Conservation (phyloP, 2,113 vertebrate genomes). For the Lepidothrix coronata region DNA sequence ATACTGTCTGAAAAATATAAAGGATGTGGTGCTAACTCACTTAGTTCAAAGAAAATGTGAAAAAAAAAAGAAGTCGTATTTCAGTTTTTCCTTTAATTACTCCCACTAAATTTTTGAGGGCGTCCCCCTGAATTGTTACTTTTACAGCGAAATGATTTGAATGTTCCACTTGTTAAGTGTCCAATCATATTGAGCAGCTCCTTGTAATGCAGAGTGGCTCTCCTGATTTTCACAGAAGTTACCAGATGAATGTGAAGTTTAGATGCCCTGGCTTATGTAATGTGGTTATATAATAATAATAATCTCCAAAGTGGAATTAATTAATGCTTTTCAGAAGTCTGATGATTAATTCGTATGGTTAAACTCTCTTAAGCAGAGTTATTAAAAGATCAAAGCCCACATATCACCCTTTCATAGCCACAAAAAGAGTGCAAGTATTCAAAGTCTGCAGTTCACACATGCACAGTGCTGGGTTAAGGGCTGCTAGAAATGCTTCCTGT, state of each 20-base stretch:
- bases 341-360: not conserved
- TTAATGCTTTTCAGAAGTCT: not conserved
- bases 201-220: not conserved
- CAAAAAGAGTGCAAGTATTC: not conserved
- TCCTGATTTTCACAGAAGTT: not conserved
- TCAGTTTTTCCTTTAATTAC: slow-evolving; percentile 71
- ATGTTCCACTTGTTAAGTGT: not conserved
- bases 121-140: not conserved
- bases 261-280: not conserved
- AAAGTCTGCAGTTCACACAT: not conserved
- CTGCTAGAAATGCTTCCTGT: not conserved
- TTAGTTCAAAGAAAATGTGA: slow-evolving; percentile 48
- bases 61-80: not conserved
- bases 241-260: not conserved
- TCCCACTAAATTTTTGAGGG: slow-evolving; percentile 65
- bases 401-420: not conserved
- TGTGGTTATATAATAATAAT: slow-evolving; percentile 5
- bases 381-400: slow-evolving; percentile 55
- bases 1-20: slow-evolving; percentile 74
- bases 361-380: slow-evolving; percentile 19
- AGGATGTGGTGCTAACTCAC: slow-evolving; percentile 50
- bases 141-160: not conserved
- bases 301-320: slow-evolving; percentile 1
- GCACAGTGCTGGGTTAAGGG: not conserved
- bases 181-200: not conserved